Conservation (phyloP, 2,888 invertebrate genomes). For the Eupithecia subumbrata region DNA sequence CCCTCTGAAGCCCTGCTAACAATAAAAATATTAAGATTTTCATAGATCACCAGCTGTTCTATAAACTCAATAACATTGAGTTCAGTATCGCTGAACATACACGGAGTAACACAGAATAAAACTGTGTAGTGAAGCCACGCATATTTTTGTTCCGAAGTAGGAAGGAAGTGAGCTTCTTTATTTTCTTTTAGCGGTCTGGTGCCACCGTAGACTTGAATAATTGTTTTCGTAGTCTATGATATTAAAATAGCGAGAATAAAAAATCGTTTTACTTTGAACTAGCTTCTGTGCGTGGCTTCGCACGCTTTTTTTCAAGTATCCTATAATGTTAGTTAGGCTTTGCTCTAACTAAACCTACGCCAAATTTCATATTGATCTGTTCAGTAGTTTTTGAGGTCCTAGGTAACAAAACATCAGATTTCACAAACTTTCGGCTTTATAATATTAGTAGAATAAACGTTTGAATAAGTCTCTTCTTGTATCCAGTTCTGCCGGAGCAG, state of each 20-base stretch:
- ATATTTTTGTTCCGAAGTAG: constrained; percentile 23
- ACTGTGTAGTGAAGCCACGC: constrained; percentile 2
- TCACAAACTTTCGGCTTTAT: no score
- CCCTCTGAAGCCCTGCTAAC: not conserved
- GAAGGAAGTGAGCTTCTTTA: not conserved
- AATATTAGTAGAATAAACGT: no score
- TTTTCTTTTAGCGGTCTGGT: constrained; percentile 12
- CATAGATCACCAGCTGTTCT: constrained; percentile 1
- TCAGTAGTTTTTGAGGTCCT: no score
- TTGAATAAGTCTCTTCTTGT: not conserved
- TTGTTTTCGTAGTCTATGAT: not conserved
- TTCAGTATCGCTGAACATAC: constrained; percentile 22
- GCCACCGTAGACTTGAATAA: not conserved
- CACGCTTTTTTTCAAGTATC: no score
- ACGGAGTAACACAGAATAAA: constrained; percentile 25
- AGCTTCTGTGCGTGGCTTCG: no score
- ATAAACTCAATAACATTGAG: not conserved
- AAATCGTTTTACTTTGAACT: not conserved
- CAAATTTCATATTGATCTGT: no score
- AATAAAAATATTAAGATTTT: not conserved
- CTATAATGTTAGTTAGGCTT: no score
- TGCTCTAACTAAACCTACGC: no score
- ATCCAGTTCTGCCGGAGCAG: not conserved
- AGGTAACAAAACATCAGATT: no score
- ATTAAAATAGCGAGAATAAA: not conserved